Evolutionary conservation across 1,140 invertebrate genomes (phyloP).

Genomic region (Nixonia krombeini): DNA sequence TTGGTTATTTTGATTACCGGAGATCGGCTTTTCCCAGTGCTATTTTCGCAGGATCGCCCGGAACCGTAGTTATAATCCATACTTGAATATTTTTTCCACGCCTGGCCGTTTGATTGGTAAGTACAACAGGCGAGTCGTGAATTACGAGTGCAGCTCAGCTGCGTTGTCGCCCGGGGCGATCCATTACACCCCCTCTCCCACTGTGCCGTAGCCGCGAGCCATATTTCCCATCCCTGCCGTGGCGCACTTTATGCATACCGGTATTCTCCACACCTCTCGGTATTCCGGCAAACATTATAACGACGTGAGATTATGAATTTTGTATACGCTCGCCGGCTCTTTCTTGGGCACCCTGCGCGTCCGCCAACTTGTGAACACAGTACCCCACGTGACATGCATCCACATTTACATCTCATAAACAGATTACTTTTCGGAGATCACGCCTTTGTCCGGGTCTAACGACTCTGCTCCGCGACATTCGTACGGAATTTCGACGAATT

Average conservation of each 20-base stretch:
- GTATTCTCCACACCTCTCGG: constrained; percentile 33
- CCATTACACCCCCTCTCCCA: constrained; percentile 28
- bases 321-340: constrained; percentile 55
- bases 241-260: constrained; percentile 54
- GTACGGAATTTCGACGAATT: background rate
- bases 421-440: background rate
- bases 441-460: no score
- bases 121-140: constrained; percentile 24
- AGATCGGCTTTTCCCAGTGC: no score
- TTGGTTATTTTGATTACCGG: no score
- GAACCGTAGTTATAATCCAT: no score
- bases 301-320: constrained; percentile 64
- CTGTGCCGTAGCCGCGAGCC: constrained; percentile 20
- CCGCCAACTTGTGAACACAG: constrained; percentile 30
- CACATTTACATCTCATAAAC: background rate
- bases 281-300: constrained; percentile 61
- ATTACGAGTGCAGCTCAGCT: constrained; percentile 35
- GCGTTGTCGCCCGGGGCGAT: constrained; percentile 32
- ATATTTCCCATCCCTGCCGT: constrained; percentile 39
- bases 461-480: no score
- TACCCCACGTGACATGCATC: constrained; percentile 2
- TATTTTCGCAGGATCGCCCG: no score
- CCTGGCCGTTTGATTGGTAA: no score
- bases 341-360: constrained; percentile 16
- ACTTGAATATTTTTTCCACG: no score